Conservation (phyloP, 2,113 vertebrate species). For the Cryptomyrus ogoouensis region DNA sequence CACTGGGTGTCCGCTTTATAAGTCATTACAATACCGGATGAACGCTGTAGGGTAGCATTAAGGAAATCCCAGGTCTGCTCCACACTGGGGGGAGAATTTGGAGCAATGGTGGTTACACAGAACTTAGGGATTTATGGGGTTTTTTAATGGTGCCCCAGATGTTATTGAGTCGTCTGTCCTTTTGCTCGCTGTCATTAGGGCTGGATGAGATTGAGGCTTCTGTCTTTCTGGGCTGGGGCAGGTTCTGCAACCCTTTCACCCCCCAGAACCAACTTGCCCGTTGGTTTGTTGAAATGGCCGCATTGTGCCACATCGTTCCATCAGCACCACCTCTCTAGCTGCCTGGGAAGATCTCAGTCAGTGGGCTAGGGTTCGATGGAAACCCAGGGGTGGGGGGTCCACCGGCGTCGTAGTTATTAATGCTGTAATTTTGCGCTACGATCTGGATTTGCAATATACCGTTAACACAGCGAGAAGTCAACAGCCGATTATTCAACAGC, state of each 20-base stretch:
- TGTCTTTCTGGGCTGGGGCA: neutral
- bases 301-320: neutral
- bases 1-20: neutral
- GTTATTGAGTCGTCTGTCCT: neutral
- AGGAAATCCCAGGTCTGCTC: neutral
- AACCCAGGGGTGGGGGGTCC: neutral
- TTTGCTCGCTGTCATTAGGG: neutral
- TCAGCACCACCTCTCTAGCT: neutral
- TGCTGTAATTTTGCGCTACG: too few species aligned
- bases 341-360: neutral
- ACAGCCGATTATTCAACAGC: too few species aligned
- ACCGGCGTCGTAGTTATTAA: too few species aligned
- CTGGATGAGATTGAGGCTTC: neutral
- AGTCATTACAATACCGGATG: neutral
- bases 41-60: neutral
- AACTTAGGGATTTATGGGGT: neutral
- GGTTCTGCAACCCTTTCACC: neutral
- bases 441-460: too few species aligned
- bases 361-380: neutral
- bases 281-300: neutral
- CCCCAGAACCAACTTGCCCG: neutral
- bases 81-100: neutral
- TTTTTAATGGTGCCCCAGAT: neutral
- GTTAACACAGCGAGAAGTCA: too few species aligned
- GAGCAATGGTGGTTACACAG: neutral